These are phyloP conservation scores for Oenanthe oenanthe DNA, from an alignment of 2,113 vertebrate genomes.

Conservation along the genomic window DNA sequence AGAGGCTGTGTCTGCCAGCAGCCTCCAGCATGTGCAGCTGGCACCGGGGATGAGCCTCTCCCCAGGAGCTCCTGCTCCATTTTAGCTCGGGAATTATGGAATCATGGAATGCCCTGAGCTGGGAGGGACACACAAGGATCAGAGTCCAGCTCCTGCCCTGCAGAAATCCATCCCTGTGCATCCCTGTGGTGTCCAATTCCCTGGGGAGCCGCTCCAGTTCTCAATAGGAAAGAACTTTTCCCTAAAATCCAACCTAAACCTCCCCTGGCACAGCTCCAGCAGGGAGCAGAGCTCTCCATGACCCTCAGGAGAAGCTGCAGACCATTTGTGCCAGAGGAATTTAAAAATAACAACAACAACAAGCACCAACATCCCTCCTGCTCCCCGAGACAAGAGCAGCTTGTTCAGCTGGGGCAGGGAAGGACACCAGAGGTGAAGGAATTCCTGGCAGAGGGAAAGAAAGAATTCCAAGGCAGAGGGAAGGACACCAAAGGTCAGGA, in stretches of 20 bases:
- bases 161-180: not conserved
- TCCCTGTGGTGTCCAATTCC: rapidly evolving
- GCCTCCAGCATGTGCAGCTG: not conserved
- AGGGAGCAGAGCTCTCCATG: not conserved
- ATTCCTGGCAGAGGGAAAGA: not conserved
- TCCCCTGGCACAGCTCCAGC: not conserved
- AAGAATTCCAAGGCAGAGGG: not conserved
- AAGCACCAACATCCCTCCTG: not conserved
- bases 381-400: not conserved
- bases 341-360: not conserved
- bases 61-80: rapidly evolving
- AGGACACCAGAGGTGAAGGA: not conserved
- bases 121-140: not conserved
- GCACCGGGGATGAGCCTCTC: rapidly evolving
- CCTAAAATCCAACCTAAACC: not conserved
- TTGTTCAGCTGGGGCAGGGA: not conserved
- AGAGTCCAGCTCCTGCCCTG: not conserved
- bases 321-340: not conserved
- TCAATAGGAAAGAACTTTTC: not conserved
- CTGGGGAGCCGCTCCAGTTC: not conserved
- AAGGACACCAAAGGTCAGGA: not conserved
- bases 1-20: not conserved
- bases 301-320: not conserved
- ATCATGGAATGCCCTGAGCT: not conserved
- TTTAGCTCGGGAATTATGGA: not conserved